These are phyloP conservation scores for Oenanthe oenanthe DNA, from an alignment of 2,113 vertebrate genomes.

Conservation along the genomic window DNA sequence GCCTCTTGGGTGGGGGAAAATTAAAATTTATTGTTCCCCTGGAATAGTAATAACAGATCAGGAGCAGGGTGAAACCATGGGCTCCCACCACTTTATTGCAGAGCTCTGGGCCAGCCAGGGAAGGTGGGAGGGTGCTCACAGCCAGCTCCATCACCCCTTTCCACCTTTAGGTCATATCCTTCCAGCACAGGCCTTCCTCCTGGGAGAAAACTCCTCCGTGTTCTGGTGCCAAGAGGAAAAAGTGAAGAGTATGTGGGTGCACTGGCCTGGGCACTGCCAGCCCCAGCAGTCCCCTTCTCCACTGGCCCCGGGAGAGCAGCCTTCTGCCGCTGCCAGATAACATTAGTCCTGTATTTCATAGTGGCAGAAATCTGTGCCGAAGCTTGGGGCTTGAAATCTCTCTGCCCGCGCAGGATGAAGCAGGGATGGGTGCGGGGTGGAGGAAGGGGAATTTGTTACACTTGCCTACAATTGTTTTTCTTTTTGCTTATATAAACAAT, in stretches of 20 bases:
- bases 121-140: neutral
- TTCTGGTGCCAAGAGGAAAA: neutral
- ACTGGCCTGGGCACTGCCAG: constrained; percentile 25
- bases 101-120: neutral
- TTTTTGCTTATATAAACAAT: constrained; percentile 70
- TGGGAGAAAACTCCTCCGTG: neutral
- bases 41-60: constrained; percentile 1
- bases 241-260: neutral
- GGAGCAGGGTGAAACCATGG: neutral
- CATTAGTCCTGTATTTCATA: constrained; percentile 54
- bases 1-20: neutral
- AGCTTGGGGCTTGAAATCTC: constrained; percentile 49
- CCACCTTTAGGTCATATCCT: neutral
- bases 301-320: constrained; percentile 7
- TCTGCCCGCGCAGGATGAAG: neutral
- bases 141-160: neutral
- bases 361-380: constrained; percentile 59
- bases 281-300: neutral
- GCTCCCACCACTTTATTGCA: neutral
- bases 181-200: neutral
- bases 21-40: constrained; percentile 21
- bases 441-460: constrained; percentile 52
- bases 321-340: constrained; percentile 66
- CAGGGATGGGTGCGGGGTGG: neutral
- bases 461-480: constrained; percentile 63